These are phyloP conservation scores for Valencia hispanica DNA, from an alignment of 2,797 vertebrate species.

Conservation along the genomic window DNA sequence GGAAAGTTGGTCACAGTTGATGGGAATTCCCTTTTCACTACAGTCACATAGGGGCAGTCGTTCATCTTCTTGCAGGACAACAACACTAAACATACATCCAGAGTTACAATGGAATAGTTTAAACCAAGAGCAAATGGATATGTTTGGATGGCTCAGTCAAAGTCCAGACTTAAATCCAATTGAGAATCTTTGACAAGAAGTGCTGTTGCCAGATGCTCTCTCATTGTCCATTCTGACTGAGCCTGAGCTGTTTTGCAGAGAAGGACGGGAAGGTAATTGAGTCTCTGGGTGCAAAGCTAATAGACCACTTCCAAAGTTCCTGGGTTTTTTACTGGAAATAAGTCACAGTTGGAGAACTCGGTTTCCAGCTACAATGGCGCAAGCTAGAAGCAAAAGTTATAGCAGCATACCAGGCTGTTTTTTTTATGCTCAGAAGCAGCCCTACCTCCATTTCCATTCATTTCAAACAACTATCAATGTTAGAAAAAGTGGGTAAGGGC, in stretches of 20 bases:
- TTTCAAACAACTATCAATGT: too few relatives aligned
- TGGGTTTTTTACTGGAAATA: too few relatives aligned
- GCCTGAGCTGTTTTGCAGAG: background rate
- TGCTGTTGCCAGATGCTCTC: background rate
- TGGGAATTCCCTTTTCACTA: background rate
- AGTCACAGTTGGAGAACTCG: too few relatives aligned
- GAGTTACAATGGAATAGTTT: background rate
- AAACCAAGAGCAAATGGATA: background rate
- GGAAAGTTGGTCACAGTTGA: background rate
- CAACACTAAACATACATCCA: background rate
- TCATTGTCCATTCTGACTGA: background rate
- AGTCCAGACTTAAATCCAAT: background rate
- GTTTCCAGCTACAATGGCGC: too few relatives aligned
- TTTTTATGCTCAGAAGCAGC: too few relatives aligned
- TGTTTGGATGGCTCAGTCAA: background rate
- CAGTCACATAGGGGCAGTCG: background rate
- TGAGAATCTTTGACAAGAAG: background rate
- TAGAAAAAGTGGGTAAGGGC: too few relatives aligned
- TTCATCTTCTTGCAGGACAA: background rate
- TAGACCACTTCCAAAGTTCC: too few relatives aligned
- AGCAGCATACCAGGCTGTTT: too few relatives aligned
- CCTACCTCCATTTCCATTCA: too few relatives aligned
- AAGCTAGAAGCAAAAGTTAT: too few relatives aligned
- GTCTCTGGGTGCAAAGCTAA: background rate
- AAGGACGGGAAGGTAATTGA: background rate